These are phyloP conservation scores for Petrolisthes manimaculis DNA, from an alignment of 2,888 invertebrate species.

Conservation along the genomic window DNA sequence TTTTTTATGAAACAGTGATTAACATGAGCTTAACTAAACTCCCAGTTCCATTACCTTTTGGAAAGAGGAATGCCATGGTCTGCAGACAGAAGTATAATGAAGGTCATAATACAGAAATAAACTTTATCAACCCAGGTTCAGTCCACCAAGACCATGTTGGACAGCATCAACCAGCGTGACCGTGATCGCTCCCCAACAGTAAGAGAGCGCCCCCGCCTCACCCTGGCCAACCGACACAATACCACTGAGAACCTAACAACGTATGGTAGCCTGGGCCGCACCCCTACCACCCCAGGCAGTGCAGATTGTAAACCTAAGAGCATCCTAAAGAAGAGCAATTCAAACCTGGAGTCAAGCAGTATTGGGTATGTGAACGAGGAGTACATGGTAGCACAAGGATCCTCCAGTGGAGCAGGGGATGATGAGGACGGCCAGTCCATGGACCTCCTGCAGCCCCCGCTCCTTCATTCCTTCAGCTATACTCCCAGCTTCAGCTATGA, in stretches of 20 bases:
- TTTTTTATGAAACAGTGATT: too few species aligned
- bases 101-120: neutral
- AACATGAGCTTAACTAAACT: too few species aligned
- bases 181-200: conserved; percentile 64
- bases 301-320: conserved; percentile 68
- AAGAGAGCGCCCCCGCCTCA: conserved; percentile 57
- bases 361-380: conserved; percentile 59
- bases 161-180: conserved; percentile 61
- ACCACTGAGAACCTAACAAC: conserved; percentile 63
- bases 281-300: conserved; percentile 58
- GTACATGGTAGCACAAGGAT: conserved; percentile 28
- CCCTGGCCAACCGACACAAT: conserved; percentile 59
- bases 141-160: conserved; percentile 61
- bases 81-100: neutral
- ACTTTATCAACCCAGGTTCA: conserved; percentile 48
- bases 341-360: conserved; percentile 67
- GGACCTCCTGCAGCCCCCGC: conserved; percentile 42
- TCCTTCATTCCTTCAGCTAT: conserved; percentile 54
- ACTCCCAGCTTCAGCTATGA: conserved; percentile 55
- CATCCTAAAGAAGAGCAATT: conserved; percentile 68
- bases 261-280: conserved; percentile 59
- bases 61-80: neutral
- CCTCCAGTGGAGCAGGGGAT: conserved; percentile 47
- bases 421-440: conserved; percentile 50
- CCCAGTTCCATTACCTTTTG: neutral